Evolutionary conservation across 1,140 invertebrate species (phyloP).

Genomic region (Penaeus indicus): DNA sequence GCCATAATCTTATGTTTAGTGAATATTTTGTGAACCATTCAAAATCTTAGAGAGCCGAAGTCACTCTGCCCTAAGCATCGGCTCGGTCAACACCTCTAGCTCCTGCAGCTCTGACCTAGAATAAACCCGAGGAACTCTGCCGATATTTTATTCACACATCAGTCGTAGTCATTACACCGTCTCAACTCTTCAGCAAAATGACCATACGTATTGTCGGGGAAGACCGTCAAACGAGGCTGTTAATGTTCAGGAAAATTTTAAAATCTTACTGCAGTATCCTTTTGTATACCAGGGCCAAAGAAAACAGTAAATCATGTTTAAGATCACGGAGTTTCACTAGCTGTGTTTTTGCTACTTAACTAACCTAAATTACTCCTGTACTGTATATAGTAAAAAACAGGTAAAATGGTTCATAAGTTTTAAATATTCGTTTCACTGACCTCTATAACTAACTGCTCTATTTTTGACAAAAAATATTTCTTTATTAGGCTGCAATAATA

Average conservation of each 20-base stretch:
- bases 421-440: conserved; percentile 12
- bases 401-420: background rate
- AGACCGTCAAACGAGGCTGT: conserved; percentile 38
- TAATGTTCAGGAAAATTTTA: conserved; percentile 39
- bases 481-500: background rate
- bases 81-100: too few relatives aligned
- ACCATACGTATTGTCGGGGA: conserved; percentile 22
- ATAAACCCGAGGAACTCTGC: too few relatives aligned
- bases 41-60: too few relatives aligned
- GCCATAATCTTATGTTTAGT: too few relatives aligned
- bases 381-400: too few relatives aligned
- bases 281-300: conserved; percentile 42
- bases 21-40: too few relatives aligned
- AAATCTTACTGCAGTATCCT: conserved; percentile 49
- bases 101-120: too few relatives aligned
- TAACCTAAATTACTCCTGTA: too few relatives aligned
- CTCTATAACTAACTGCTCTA: conserved; percentile 19
- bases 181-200: background rate
- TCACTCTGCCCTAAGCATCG: too few relatives aligned
- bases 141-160: too few relatives aligned
- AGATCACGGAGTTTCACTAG: background rate
- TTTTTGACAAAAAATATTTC: background rate
- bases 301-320: conserved; percentile 37
- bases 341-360: too few relatives aligned
- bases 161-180: too few relatives aligned